Conservation (phyloP, 2,888 invertebrate genomes). For the Lochmaea crataegi region DNA sequence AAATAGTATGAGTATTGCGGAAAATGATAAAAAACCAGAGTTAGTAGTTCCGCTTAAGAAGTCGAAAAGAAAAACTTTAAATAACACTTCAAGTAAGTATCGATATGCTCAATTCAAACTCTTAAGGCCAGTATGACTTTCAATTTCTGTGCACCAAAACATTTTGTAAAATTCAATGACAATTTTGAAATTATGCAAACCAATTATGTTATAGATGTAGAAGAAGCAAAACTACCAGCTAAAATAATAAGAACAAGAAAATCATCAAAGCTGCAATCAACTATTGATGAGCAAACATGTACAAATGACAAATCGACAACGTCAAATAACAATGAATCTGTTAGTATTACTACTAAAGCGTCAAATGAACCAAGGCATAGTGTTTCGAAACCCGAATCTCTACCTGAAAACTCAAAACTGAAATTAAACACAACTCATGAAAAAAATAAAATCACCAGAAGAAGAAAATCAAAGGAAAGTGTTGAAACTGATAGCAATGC, state of each 20-base stretch:
- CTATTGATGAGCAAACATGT: background rate
- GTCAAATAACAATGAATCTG: background rate
- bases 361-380: background rate
- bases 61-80: background rate
- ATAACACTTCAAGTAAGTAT: background rate
- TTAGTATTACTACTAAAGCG: background rate
- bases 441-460: background rate
- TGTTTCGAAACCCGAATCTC: background rate
- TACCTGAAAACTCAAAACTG: background rate
- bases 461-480: background rate
- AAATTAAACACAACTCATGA: background rate
- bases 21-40: slow-evolving; percentile 10
- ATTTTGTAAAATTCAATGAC: too few species aligned
- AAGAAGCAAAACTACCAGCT: background rate
- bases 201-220: background rate
- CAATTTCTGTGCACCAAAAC: too few species aligned
- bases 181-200: too few species aligned
- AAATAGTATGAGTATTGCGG: slow-evolving; percentile 43
- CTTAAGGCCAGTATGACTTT: too few species aligned
- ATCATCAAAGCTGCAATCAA: slow-evolving; percentile 5
- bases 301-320: background rate
- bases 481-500: background rate
- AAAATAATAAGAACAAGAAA: slow-evolving; percentile 9
- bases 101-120: background rate
- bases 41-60: background rate